Evolutionary conservation across 2,797 vertebrate genomes (phyloP).

Genomic region (Paramormyrops hopkinsi): DNA sequence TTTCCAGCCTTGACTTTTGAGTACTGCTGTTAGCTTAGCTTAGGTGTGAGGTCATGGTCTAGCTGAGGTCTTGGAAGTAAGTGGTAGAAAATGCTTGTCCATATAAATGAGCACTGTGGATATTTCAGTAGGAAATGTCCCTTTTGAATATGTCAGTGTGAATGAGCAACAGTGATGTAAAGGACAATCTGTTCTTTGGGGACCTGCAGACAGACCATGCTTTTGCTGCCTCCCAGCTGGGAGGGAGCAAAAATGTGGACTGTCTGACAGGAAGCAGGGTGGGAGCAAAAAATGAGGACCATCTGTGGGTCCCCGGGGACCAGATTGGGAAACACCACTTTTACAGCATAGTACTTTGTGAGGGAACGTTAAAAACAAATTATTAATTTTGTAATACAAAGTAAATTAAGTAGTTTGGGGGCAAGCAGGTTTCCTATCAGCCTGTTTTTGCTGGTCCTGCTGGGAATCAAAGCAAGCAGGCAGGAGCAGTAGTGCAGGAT

Average conservation of each 20-base stretch:
- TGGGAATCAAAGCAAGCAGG: constrained; percentile 46
- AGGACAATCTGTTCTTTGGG: background rate
- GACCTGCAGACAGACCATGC: background rate
- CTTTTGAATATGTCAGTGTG: background rate
- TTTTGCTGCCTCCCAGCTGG: background rate
- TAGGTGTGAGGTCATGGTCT: background rate
- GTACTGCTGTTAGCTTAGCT: background rate
- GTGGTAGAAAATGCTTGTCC: background rate
- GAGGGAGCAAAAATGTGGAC: background rate
- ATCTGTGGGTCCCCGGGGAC: background rate
- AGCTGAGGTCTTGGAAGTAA: background rate
- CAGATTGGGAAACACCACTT: background rate
- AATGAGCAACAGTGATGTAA: background rate
- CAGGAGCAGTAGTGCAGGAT: constrained; percentile 30
- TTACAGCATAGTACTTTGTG: background rate
- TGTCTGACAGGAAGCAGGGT: background rate
- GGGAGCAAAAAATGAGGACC: background rate
- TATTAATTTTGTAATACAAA: background rate
- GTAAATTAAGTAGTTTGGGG: constrained; percentile 30
- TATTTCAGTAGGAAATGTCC: background rate
- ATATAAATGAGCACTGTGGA: background rate
- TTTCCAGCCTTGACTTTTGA: background rate
- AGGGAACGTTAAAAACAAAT: background rate
- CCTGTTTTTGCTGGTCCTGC: constrained; percentile 50
- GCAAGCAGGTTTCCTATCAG: constrained; percentile 50